Conservation (phyloP, 2,888 invertebrate species). For the Acrobasis suavella region DNA sequence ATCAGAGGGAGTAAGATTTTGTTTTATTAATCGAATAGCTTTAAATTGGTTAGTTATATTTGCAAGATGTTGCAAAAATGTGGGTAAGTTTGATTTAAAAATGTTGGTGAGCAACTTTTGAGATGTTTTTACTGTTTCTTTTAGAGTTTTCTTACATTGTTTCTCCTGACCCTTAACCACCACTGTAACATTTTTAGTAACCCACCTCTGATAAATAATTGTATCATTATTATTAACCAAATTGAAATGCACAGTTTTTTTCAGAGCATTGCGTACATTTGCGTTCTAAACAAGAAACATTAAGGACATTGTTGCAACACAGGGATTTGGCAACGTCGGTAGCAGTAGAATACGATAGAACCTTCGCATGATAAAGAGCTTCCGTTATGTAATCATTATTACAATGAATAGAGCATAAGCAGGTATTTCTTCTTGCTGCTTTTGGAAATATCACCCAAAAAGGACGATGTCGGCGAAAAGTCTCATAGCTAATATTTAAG, state of each 20-base stretch:
- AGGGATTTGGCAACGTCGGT: conserved; percentile 22
- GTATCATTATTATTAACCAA: conserved; percentile 18
- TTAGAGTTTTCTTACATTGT: conserved; percentile 30
- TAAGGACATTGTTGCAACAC: conserved; percentile 26
- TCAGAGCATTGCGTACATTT: conserved; percentile 22
- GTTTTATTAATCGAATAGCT: conserved; percentile 28
- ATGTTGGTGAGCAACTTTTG: background rate
- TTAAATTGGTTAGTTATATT: conserved; percentile 29
- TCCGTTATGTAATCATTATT: conserved; percentile 21
- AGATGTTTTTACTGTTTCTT: conserved; percentile 31
- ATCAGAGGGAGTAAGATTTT: conserved; percentile 22
- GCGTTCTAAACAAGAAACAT: conserved; percentile 27
- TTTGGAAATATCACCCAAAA: conserved; percentile 31
- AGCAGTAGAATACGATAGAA: conserved; percentile 18
- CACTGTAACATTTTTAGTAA: conserved; percentile 25
- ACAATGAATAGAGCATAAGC: conserved; percentile 26
- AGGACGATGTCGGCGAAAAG: conserved; percentile 28
- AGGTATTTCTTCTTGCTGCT: conserved; percentile 27
- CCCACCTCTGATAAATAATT: conserved; percentile 28
- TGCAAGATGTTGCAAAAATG: conserved; percentile 28
- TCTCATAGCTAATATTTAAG: conserved; percentile 27
- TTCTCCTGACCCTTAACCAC: conserved; percentile 26
- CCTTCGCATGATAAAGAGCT: conserved; percentile 18
- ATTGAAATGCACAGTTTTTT: conserved; percentile 21
- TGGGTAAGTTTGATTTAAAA: background rate